Evolutionary conservation across 2,797 vertebrate species (phyloP).

Genomic region (Pipistrellus kuhlii): DNA sequence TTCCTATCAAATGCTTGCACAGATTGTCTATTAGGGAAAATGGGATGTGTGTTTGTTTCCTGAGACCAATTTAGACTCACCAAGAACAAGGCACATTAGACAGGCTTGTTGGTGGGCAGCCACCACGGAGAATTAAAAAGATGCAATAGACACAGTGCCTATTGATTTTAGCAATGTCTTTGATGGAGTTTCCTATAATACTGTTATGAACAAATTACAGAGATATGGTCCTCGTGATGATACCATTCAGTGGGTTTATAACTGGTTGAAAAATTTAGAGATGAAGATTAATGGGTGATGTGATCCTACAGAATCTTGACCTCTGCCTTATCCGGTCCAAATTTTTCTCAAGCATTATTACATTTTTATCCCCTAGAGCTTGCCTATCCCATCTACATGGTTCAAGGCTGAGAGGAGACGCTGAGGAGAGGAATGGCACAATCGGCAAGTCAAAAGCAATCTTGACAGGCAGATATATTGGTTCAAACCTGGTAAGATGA

Average conservation of each 20-base stretch:
- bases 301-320: conserved; percentile 40
- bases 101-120: background rate
- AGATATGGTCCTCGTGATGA: conserved; percentile 51
- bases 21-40: background rate
- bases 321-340: background rate
- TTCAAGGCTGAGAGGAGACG: background rate
- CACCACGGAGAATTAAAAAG: conserved; percentile 37
- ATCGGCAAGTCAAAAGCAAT: background rate
- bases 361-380: background rate
- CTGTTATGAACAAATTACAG: conserved; percentile 63
- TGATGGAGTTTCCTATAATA: conserved; percentile 69
- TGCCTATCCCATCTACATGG: background rate
- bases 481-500: background rate
- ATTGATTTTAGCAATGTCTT: conserved; percentile 51
- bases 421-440: background rate
- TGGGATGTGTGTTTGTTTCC: background rate
- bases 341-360: background rate
- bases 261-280: conserved; percentile 36
- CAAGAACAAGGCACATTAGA: background rate
- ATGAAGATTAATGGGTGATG: conserved; percentile 61
- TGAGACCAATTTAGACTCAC: background rate
- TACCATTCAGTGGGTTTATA: conserved; percentile 52
- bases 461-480: background rate
- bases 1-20: background rate
- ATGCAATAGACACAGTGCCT: background rate